Percentiles rank a stretch among this genome's conserved stretches.
Conservation (phyloP, 2,797 vertebrate genomes). For the Oreonectes daqikongensis region DNA sequence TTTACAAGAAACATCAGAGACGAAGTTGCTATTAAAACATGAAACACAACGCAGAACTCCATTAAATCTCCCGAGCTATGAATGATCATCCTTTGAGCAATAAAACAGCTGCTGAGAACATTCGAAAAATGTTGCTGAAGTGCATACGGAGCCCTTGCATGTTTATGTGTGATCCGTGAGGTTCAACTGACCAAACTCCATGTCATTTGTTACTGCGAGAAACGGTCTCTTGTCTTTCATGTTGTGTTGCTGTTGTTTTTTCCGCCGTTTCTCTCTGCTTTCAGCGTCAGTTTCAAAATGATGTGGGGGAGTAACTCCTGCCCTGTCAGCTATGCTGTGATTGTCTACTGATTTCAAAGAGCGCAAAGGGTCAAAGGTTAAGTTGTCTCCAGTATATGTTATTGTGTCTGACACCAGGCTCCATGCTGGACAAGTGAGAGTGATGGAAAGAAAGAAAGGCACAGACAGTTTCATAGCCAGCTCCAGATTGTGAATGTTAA, state of each 20-base stretch:
- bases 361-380: conserved; percentile 83
- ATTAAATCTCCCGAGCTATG: no score
- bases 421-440: conserved; percentile 63
- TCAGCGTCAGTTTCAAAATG: conserved; percentile 66
- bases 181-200: conserved; percentile 14
- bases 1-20: no score
- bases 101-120: no score
- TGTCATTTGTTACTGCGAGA: conserved; percentile 21
- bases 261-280: conserved; percentile 50
- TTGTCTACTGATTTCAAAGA: conserved; percentile 83
- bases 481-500: not conserved
- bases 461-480: conserved; percentile 72
- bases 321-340: conserved; percentile 79
- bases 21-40: no score
- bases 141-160: not conserved
- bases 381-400: conserved; percentile 83
- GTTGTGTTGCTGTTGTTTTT: conserved; percentile 12
- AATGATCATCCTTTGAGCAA: no score
- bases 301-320: conserved; percentile 54
- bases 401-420: conserved; percentile 82
- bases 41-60: no score
- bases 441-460: conserved; percentile 54
- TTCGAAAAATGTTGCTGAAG: not conserved
- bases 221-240: conserved; percentile 17
- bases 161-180: conserved; percentile 6